Evolutionary conservation across 2,113 vertebrate genomes (phyloP).

Genomic region (Tor tambroides): DNA sequence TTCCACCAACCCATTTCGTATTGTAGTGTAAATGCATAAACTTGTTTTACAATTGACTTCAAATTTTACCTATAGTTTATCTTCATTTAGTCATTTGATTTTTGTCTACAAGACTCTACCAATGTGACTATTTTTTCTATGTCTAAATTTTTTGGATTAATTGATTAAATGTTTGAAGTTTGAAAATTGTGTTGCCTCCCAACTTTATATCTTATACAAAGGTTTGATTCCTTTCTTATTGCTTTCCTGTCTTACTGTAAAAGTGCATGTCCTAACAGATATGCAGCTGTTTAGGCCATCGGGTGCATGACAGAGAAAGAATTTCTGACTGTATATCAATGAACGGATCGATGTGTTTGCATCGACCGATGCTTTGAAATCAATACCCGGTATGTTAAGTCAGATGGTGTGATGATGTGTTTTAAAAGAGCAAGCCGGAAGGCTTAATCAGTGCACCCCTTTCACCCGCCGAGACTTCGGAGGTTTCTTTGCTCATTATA

Average conservation of each 20-base stretch:
- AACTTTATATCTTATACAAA: neutral
- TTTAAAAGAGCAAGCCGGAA: slow-evolving; percentile 51
- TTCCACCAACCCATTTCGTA: too few relatives aligned
- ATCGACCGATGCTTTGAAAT: slow-evolving; percentile 39
- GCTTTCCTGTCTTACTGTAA: neutral
- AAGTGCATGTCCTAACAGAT: neutral
- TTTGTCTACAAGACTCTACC: neutral
- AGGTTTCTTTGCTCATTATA: slow-evolving; percentile 51
- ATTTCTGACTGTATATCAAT: slow-evolving; percentile 41
- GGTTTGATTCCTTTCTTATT: neutral
- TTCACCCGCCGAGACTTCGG: slow-evolving; percentile 36
- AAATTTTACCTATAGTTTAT: neutral
- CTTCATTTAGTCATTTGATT: neutral
- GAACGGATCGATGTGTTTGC: slow-evolving; percentile 39
- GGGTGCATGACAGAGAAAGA: neutral
- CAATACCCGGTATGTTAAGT: slow-evolving; percentile 35
- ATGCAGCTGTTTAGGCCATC: slow-evolving; percentile 21
- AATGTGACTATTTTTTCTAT: too few relatives aligned
- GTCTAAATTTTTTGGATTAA: too few relatives aligned
- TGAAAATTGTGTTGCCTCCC: neutral
- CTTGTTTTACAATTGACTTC: neutral
- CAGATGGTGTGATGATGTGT: slow-evolving; percentile 31
- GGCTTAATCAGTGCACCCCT: slow-evolving; percentile 43
- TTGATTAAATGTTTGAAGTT: too few relatives aligned
- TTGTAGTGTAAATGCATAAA: neutral